Evolutionary conservation across 2,797 vertebrate genomes (phyloP).

Genomic region (Syndactyla subalaris): DNA sequence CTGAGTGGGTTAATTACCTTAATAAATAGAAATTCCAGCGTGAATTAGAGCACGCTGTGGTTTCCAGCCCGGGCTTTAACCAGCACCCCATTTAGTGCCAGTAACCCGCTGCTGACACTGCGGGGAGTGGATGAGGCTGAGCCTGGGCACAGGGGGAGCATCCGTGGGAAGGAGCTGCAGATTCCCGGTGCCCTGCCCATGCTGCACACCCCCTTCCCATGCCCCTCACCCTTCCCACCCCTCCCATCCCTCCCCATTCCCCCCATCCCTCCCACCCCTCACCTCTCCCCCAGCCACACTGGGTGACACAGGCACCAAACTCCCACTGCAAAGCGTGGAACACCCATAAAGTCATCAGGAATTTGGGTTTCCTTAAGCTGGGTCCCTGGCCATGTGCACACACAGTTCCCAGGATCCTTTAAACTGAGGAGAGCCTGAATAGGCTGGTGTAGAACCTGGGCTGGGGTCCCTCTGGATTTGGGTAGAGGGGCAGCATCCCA

Average conservation of each 20-base stretch:
- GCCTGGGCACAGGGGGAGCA: not conserved
- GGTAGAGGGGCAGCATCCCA: not conserved
- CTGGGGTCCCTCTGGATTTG: fast-evolving
- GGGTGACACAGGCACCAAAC: not conserved
- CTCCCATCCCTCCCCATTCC: not conserved
- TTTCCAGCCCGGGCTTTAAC: not conserved
- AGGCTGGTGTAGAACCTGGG: fast-evolving
- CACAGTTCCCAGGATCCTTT: fast-evolving
- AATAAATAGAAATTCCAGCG: not conserved
- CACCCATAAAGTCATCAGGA: fast-evolving
- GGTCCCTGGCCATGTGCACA: fast-evolving
- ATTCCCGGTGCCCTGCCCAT: fast-evolving
- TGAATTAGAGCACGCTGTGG: not conserved
- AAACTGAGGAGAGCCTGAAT: fast-evolving
- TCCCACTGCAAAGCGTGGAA: fast-evolving
- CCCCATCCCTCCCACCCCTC: not conserved
- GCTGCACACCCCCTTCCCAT: not conserved
- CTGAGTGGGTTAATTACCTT: not conserved
- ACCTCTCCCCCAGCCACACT: fast-evolving
- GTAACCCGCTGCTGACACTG: not conserved
- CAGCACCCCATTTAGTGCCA: not conserved
- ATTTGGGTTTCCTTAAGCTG: fast-evolving
- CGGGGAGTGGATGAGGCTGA: not conserved
- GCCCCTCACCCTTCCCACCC: no score
- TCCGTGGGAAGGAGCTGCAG: not conserved